These are phyloP conservation scores for Nephrocerus scutellatus DNA, from an alignment of 2,888 invertebrate genomes.

Conservation along the genomic window DNA sequence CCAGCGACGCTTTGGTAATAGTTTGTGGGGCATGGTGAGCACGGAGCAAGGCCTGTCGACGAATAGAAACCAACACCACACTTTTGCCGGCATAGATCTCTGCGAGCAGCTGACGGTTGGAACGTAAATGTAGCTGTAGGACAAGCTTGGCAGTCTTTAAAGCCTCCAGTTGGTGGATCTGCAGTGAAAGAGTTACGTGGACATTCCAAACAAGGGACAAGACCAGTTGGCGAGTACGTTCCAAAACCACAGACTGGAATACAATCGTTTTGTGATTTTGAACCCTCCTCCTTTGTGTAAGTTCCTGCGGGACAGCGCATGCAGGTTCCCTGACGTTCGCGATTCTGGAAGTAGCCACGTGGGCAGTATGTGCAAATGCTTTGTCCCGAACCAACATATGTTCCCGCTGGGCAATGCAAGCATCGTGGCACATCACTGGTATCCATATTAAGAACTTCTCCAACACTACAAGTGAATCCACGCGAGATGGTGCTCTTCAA, in stretches of 20 bases:
- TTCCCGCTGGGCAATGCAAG: conserved; percentile 94
- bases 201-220: conserved; percentile 90
- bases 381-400: conserved; percentile 84
- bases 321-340: conserved; percentile 84
- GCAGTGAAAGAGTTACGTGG: conserved; percentile 84
- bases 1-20: conserved; percentile 85
- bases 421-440: conserved; percentile 87
- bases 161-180: conserved; percentile 82
- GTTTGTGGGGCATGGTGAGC: conserved; percentile 85
- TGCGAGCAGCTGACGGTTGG: conserved; percentile 81
- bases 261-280: conserved; percentile 78
- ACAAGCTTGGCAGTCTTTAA: conserved; percentile 89
- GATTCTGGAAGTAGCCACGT: conserved; percentile 88
- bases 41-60: conserved; percentile 87
- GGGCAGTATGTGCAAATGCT: conserved; percentile 87
- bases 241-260: conserved; percentile 94
- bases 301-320: conserved; percentile 86
- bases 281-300: conserved; percentile 85
- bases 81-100: conserved; percentile 76
- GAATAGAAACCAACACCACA: conserved; percentile 88
- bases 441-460: conserved; percentile 91
- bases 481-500: conserved; percentile 74
- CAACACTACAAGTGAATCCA: conserved; percentile 88
- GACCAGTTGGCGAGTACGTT: conserved; percentile 88
- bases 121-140: conserved; percentile 84